phyloP scores from a whole-genome alignment of 2,888 invertebrate genomes.

The Acanthococcus lagerstroemiae region DNA sequence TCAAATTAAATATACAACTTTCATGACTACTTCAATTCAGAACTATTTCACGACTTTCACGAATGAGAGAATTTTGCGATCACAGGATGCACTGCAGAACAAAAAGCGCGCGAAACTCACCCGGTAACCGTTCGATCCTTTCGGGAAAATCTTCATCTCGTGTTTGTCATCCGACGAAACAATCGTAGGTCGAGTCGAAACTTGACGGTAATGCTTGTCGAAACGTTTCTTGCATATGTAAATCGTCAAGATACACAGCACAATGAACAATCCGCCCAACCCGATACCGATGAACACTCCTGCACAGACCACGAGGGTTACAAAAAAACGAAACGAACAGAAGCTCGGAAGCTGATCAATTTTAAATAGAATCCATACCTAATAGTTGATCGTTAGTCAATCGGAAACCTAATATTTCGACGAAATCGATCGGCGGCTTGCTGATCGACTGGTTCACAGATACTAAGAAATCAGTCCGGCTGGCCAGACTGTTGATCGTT shows the following conservation, averaged over 20 bases:
- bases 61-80: no score
- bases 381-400: background rate
- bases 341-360: background rate
- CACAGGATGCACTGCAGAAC: no score
- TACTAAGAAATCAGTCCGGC: no score
- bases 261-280: background rate
- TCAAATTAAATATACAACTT: no score
- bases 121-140: background rate
- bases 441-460: no score
- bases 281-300: conserved; percentile 13
- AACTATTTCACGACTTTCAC: no score
- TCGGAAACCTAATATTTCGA: background rate
- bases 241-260: background rate
- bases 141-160: conserved; percentile 15
- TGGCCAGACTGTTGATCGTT: no score
- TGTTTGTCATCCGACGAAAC: background rate
- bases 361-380: background rate
- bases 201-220: conserved; percentile 1
- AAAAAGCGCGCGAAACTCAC: conserved; percentile 9
- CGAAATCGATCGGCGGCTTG: background rate
- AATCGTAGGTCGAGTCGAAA: background rate
- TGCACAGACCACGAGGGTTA: no score
- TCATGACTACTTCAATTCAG: no score
- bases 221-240: background rate
- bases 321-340: no score